These are phyloP conservation scores for Rhagologus leucostigma DNA, from an alignment of 2,113 vertebrate genomes.

Conservation along the genomic window DNA sequence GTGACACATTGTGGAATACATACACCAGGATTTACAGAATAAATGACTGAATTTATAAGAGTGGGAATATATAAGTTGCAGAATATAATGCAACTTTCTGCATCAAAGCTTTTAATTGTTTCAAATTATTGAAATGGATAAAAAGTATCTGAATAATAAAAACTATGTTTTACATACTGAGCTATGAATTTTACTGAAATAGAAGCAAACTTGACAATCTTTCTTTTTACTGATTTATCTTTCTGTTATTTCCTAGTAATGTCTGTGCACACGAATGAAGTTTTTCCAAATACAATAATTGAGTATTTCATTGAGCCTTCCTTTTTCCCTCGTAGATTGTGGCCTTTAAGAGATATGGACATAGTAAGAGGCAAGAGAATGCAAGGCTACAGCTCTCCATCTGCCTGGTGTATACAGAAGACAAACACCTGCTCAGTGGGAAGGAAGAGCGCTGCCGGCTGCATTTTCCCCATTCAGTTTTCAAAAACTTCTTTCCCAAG, in stretches of 20 bases:
- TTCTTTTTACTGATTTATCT: background rate
- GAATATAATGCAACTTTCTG: background rate
- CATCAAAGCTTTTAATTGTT: background rate
- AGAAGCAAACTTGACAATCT: background rate
- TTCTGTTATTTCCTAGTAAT: background rate
- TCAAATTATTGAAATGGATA: background rate
- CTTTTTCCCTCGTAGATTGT: background rate
- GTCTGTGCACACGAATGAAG: background rate
- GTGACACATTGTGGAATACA: background rate
- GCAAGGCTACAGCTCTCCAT: background rate
- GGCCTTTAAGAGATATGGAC: background rate
- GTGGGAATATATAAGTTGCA: background rate
- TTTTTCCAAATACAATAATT: background rate
- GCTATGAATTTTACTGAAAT: background rate
- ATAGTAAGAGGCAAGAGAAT: background rate
- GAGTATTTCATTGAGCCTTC: background rate
- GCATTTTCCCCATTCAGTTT: accelerated
- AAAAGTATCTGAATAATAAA: background rate
- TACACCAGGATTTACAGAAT: background rate
- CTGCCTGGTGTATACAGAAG: background rate
- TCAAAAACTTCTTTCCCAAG: background rate
- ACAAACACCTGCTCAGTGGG: too few relatives aligned
- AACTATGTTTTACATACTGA: background rate
- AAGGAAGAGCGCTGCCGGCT: accelerated
- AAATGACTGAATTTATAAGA: background rate